phyloP scores from a whole-genome alignment of 2,113 vertebrate species.

The Australoheros scitulus region DNA sequence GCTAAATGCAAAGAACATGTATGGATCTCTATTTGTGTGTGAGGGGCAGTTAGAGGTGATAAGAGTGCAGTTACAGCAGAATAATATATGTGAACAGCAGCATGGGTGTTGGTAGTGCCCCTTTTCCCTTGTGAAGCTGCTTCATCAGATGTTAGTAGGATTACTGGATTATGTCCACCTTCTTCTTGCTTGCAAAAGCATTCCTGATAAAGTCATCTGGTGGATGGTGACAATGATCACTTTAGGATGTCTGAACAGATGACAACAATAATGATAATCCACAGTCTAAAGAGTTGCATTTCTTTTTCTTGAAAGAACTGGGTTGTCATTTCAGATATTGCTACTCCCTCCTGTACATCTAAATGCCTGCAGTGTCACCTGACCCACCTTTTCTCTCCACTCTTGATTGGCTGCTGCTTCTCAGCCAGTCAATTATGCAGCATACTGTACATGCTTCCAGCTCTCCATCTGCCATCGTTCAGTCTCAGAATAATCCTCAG shows the following conservation, averaged over 20 bases:
- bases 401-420: background rate
- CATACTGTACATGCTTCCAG: background rate
- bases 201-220: background rate
- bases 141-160: conserved; percentile 10
- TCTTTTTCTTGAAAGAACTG: too few species aligned
- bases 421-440: background rate
- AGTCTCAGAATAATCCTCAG: background rate
- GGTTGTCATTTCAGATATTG: background rate
- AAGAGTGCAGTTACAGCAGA: conserved; percentile 63
- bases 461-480: background rate
- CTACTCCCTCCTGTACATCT: background rate
- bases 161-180: background rate
- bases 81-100: conserved; percentile 41
- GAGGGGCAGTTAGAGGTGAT: conserved; percentile 32
- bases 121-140: conserved; percentile 41
- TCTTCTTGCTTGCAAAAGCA: background rate
- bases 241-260: conserved; percentile 3
- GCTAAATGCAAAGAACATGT: conserved; percentile 18
- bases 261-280: background rate
- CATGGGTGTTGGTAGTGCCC: conserved; percentile 52
- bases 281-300: background rate
- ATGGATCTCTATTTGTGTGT: background rate
- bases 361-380: background rate
- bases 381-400: background rate
- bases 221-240: background rate